These are phyloP conservation scores for Formicarius rufipectus DNA, from an alignment of 2,113 vertebrate genomes.

Conservation along the genomic window DNA sequence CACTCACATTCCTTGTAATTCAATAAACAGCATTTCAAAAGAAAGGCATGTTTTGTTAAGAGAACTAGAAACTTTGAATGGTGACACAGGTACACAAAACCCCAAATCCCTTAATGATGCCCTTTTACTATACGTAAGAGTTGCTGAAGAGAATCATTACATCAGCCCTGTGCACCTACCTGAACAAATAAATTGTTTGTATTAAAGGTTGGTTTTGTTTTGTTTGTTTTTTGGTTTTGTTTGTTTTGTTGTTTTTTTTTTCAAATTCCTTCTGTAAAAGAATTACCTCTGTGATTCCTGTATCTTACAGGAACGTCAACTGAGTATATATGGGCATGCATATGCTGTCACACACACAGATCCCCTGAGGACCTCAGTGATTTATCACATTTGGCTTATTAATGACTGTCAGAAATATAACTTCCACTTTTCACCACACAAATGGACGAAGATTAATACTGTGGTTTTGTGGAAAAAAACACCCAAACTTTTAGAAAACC, in stretches of 20 bases:
- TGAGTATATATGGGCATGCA: background rate
- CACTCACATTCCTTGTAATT: background rate
- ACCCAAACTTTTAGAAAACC: background rate
- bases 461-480: background rate
- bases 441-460: background rate
- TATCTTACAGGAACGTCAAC: background rate
- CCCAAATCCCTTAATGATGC: background rate
- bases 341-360: too few species aligned
- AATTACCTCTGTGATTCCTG: background rate
- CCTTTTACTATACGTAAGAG: background rate
- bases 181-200: background rate
- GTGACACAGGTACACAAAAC: background rate
- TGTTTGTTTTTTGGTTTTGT: too few species aligned
- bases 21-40: background rate
- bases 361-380: background rate
- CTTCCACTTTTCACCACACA: background rate
- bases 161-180: background rate
- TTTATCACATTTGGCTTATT: background rate
- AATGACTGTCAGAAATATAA: background rate
- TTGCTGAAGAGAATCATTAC: accelerated
- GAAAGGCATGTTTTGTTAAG: background rate
- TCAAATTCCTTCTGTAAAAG: background rate
- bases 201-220: too few species aligned
- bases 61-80: background rate
- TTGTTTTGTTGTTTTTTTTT: too few species aligned